phyloP scores from a whole-genome alignment of 2,797 vertebrate genomes.

The Vireo griseus region DNA sequence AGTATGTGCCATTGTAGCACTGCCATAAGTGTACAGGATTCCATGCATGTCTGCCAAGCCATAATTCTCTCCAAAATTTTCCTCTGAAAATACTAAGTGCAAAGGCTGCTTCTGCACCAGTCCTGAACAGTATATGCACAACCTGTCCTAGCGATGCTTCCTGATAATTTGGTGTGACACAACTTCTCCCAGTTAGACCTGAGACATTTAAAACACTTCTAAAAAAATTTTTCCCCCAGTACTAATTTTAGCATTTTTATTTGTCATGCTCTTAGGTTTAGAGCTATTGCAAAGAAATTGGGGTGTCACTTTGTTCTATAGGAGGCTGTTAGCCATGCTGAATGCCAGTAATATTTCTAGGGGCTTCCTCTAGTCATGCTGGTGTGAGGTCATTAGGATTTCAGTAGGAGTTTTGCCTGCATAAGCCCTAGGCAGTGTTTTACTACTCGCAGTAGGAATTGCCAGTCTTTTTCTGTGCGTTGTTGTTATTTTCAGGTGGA shows the following conservation, averaged over 20 bases:
- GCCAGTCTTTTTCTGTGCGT: background rate
- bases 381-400: background rate
- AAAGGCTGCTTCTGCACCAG: slow-evolving; percentile 49
- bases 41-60: slow-evolving; percentile 38
- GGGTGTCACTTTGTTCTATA: background rate
- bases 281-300: background rate
- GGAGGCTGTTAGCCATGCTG: background rate
- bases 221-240: background rate
- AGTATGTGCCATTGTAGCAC: slow-evolving; percentile 17
- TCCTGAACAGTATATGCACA: slow-evolving; percentile 61
- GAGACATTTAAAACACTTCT: background rate
- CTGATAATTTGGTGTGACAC: slow-evolving; percentile 5
- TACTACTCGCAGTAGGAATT: background rate
- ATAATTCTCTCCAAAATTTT: slow-evolving; percentile 38
- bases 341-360: background rate
- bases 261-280: slow-evolving; percentile 19
- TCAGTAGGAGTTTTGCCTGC: background rate
- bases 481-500: slow-evolving; percentile 16
- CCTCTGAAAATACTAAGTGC: slow-evolving; percentile 1
- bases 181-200: slow-evolving; percentile 8
- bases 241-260: slow-evolving; percentile 7
- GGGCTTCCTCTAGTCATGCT: background rate
- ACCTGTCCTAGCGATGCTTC: slow-evolving; percentile 28
- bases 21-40: slow-evolving; percentile 32
- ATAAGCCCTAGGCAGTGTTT: background rate